These are phyloP conservation scores for Pseudomyrmex cubaensis DNA, from an alignment of 1,140 invertebrate genomes.

Conservation along the genomic window DNA sequence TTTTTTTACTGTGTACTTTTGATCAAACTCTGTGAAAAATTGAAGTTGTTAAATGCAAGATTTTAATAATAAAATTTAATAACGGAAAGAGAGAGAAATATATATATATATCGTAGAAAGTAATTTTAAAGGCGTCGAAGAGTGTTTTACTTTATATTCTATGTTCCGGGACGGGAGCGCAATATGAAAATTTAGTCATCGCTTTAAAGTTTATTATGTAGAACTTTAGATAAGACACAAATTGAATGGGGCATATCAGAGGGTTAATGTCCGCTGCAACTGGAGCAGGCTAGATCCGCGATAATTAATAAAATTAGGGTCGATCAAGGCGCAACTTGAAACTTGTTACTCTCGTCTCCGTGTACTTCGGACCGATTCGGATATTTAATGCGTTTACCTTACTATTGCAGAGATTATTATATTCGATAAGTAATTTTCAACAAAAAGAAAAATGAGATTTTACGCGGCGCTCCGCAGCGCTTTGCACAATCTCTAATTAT, in stretches of 20 bases:
- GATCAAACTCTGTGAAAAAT: too few species aligned
- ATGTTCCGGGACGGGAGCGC: conserved; percentile 22
- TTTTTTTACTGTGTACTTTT: too few species aligned
- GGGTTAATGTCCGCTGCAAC: conserved; percentile 50
- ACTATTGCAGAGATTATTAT: too few species aligned
- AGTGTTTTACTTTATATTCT: conserved; percentile 43
- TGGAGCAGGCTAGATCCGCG: conserved; percentile 46
- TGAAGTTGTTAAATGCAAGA: background rate
- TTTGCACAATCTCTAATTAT: background rate
- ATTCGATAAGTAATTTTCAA: too few species aligned
- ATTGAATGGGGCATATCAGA: conserved; percentile 53
- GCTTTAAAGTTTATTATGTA: conserved; percentile 59
- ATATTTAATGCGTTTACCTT: conserved; percentile 11
- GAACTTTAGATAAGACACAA: conserved; percentile 55
- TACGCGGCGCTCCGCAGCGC: background rate
- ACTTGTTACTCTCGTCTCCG: conserved; percentile 32
- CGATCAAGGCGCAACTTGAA: conserved; percentile 53
- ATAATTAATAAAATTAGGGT: conserved; percentile 61
- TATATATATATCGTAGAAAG: background rate
- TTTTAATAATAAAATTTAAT: background rate
- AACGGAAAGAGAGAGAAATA: background rate
- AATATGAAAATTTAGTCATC: conserved; percentile 55
- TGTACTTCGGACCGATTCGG: conserved; percentile 23
- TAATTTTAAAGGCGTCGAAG: conserved; percentile 11
- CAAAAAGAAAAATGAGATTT: conserved; percentile 4